phyloP scores from a whole-genome alignment of 2,888 invertebrate species.

The Branchellion lobata region DNA sequence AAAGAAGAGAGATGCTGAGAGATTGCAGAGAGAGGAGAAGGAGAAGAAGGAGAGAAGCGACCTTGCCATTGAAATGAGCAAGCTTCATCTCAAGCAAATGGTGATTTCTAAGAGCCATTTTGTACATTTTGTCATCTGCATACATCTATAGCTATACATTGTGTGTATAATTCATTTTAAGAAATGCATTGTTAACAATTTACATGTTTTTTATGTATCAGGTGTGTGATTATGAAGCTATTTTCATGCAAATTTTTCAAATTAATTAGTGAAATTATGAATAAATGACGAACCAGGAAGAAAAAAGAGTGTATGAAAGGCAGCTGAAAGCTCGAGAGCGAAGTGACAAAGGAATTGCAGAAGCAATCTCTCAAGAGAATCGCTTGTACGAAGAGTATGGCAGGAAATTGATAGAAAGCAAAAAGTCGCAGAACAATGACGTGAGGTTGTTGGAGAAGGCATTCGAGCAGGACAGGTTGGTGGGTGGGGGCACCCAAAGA shows the following conservation, averaged over 20 bases:
- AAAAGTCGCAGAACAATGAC: not conserved
- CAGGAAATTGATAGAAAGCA: not conserved
- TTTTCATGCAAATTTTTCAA: not conserved
- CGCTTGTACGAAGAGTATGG: not conserved
- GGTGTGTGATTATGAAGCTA: no score
- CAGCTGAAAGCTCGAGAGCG: not conserved
- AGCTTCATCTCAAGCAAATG: slow-evolving; percentile 56
- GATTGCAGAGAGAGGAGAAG: slow-evolving; percentile 56
- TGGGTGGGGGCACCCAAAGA: not conserved
- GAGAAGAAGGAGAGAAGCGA: slow-evolving; percentile 55
- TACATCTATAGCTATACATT: no score
- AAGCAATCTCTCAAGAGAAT: not conserved
- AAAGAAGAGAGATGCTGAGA: not conserved
- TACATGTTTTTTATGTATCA: no score
- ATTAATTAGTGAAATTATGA: not conserved
- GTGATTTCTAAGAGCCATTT: slow-evolving; percentile 53
- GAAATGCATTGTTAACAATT: no score
- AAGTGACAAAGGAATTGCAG: not conserved
- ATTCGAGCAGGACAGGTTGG: not conserved
- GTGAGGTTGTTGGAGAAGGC: slow-evolving; percentile 1
- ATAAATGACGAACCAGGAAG: not conserved
- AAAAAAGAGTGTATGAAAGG: not conserved
- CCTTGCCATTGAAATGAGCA: slow-evolving; percentile 54
- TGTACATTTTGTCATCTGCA: not conserved
- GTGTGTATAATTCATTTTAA: no score